Percentiles rank a stretch among this genome's conserved stretches.
Evolutionary conservation across 1,140 invertebrate genomes (phyloP).

Genomic region (Prorops nasuta): DNA sequence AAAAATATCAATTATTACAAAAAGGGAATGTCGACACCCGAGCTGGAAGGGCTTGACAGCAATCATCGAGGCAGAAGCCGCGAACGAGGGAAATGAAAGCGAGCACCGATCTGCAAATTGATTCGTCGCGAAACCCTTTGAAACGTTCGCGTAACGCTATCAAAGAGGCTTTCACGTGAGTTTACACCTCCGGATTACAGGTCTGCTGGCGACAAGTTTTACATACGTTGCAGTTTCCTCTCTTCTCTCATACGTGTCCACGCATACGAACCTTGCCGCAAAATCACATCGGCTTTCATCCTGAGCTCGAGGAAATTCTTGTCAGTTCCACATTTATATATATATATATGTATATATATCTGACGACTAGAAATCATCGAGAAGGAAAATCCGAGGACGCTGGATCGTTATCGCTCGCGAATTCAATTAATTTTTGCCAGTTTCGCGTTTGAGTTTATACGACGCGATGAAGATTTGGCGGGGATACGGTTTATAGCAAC

Average conservation of each 20-base stretch:
- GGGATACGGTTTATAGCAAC: background rate
- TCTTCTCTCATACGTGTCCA: background rate
- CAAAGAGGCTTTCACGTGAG: constrained; percentile 18
- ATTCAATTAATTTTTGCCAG: constrained; percentile 6
- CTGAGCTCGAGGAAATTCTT: too few species aligned
- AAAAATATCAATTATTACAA: too few species aligned
- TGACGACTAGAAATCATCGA: too few species aligned
- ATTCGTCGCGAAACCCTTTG: background rate
- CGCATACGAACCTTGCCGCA: too few species aligned
- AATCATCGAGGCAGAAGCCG: background rate
- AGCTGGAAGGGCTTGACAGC: constrained; percentile 3
- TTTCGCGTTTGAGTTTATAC: background rate
- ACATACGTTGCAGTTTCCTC: background rate
- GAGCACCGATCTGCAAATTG: background rate
- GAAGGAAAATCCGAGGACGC: background rate
- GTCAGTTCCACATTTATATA: too few species aligned
- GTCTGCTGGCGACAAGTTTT: constrained; percentile 13
- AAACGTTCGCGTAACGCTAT: constrained; percentile 4
- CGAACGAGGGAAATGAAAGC: background rate
- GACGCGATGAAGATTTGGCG: background rate
- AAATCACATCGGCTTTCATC: too few species aligned
- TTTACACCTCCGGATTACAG: constrained; percentile 15
- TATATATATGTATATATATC: too few species aligned
- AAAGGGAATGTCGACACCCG: too few species aligned
- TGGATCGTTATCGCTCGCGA: background rate